Conservation (phyloP, 2,888 invertebrate species). For the Epinotia bilunana region DNA sequence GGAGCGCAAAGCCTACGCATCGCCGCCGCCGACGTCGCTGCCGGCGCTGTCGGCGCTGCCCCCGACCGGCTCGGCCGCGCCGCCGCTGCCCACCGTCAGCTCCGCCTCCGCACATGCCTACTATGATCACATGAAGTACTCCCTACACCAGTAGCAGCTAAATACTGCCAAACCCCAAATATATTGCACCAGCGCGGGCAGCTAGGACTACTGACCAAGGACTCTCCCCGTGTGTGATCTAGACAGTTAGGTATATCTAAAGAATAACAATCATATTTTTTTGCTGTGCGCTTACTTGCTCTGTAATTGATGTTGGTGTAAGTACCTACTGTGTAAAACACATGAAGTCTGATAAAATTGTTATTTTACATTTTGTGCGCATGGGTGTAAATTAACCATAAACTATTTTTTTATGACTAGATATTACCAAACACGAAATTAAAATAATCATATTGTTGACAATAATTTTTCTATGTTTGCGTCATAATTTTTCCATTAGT, state of each 20-base stretch:
- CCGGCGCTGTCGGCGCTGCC: conserved; percentile 74
- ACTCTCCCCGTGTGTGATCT: conserved; percentile 16
- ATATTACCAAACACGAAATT: background rate
- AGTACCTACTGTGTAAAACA: background rate
- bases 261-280: background rate
- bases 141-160: conserved; percentile 40
- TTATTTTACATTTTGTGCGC: background rate
- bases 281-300: background rate
- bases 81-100: conserved; percentile 72
- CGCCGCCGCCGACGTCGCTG: conserved; percentile 82
- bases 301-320: background rate
- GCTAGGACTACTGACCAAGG: conserved; percentile 11
- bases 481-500: background rate
- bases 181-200: background rate
- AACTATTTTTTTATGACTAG: too few relatives aligned
- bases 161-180: background rate
- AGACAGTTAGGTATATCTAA: conserved; percentile 2
- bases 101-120: conserved; percentile 73
- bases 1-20: conserved; percentile 85
- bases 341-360: background rate
- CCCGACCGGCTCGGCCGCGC: conserved; percentile 65
- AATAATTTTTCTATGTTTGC: background rate
- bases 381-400: background rate
- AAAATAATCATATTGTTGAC: background rate
- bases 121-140: conserved; percentile 58